These are phyloP conservation scores for Chaetophractus vellerosus DNA, from an alignment of 2,797 vertebrate genomes.

Conservation along the genomic window DNA sequence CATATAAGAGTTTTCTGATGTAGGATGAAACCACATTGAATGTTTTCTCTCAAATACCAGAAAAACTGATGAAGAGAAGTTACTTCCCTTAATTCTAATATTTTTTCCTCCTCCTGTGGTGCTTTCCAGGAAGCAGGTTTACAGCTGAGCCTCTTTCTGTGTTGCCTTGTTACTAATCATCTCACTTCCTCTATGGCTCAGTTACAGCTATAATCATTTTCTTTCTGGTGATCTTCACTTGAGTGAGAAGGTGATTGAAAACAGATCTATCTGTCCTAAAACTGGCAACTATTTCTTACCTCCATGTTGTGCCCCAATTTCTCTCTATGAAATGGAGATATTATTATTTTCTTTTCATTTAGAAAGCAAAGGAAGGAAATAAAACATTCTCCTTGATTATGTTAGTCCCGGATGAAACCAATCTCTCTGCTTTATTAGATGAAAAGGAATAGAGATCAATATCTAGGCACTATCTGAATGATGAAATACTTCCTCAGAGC, in stretches of 20 bases:
- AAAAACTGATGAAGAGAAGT: conserved; percentile 7
- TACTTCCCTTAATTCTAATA: conserved; percentile 13
- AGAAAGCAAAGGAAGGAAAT: not conserved
- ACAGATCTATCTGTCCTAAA: not conserved
- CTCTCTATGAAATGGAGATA: not conserved
- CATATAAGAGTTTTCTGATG: not conserved
- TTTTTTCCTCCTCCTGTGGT: not conserved
- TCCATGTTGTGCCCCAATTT: not conserved
- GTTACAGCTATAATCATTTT: conserved; percentile 33
- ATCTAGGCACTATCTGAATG: not conserved
- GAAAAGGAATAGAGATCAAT: not conserved
- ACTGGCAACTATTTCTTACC: not conserved
- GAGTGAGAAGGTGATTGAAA: conserved; percentile 44
- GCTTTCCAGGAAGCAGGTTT: conserved; percentile 19
- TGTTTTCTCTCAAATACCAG: not conserved
- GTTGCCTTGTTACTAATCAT: conserved; percentile 74
- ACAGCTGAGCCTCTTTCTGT: not conserved
- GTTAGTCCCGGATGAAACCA: not conserved
- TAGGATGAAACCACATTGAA: not conserved
- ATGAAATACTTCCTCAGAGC: not conserved
- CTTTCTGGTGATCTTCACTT: conserved; percentile 45
- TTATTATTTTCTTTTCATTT: conserved; percentile 53
- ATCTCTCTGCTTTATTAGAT: not conserved
- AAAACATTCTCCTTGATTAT: not conserved
- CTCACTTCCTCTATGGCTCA: conserved; percentile 63